Base-by-base conservation (phyloP, 1,140 invertebrate species). In the Scaptomyza graminum region DNA sequence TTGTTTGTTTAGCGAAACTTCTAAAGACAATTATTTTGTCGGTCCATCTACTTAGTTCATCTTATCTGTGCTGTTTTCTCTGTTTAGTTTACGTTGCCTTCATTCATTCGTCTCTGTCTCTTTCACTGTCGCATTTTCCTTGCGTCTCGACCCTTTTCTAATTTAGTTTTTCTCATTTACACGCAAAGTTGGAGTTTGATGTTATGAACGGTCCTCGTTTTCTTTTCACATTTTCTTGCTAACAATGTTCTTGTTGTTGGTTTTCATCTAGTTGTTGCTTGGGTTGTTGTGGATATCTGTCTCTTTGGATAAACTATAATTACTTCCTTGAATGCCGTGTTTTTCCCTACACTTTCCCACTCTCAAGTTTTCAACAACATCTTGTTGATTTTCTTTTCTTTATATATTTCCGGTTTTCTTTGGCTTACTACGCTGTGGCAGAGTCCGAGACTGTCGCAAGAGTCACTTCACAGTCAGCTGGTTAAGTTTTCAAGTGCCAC, bases 251-350 rank as follows among this genome's bases (percentile, higher is more conserved):
- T 28, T 60, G 57, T 68, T 68, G 16, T 55, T 49, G 65, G 46
- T 62, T 46, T 57, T 67, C 37, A 12, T 39, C 37, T 12, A 12
- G 37, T 39, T 39, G 37, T 76, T 77, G 57, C 62, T 60, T 41
- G 37, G 37, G 12, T 41, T 5, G 41, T 41, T 46, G 67, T 54
- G 74, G 64, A 62, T 84, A 79, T 77, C 71, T 87, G 79, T 73
- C 79, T 62, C 79, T 76, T 83, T 83, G 84, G 79, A 89, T 83
- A 88, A 88, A 88, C 79, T 79, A 88, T 88, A 88, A 88, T 88
- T 88, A 88, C 83, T 88, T 88, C 83, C 83, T 88, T 88, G 76
- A 87, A 88, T 72, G 83, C 83, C 63, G 83, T 78, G 57, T 83
- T 88, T 79, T 75, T 78, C 60, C 63, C 34, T 70, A 31, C 66